phyloP scores from a whole-genome alignment of 2,888 invertebrate species.

The Drosophila borborema region DNA sequence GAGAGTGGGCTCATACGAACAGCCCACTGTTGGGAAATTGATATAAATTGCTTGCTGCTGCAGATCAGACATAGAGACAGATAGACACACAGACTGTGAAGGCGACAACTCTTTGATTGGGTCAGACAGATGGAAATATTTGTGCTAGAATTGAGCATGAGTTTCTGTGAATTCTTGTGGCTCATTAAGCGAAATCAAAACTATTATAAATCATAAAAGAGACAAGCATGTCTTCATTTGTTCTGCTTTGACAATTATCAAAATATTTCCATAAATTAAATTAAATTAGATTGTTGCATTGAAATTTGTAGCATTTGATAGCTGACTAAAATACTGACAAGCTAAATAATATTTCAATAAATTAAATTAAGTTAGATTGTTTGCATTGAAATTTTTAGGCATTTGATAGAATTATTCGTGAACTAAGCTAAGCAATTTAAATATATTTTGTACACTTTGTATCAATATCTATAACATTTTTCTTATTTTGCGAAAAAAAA shows the following conservation, averaged over 20 bases:
- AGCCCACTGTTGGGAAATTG: conserved; percentile 60
- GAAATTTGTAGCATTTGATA: too few relatives aligned
- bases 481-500: neutral
- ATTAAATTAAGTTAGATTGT: too few relatives aligned
- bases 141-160: conserved; percentile 23
- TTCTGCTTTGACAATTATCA: neutral
- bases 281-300: too few relatives aligned
- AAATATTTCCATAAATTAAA: neutral
- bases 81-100: conserved; percentile 35
- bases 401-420: too few relatives aligned
- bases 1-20: neutral
- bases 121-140: conserved; percentile 43
- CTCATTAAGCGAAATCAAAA: conserved; percentile 19
- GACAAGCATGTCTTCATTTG: neutral
- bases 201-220: conserved; percentile 8
- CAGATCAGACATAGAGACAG: conserved; percentile 54
- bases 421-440: too few relatives aligned
- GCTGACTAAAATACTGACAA: too few relatives aligned
- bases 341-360: too few relatives aligned
- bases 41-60: conserved; percentile 71
- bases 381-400: too few relatives aligned
- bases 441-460: too few relatives aligned
- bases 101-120: conserved; percentile 66
- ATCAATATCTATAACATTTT: neutral
- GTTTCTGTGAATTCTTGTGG: conserved; percentile 29